Evolutionary conservation across 2,797 vertebrate species (phyloP), one percentile per base, ranked within the genome.

Genomic region (Lycodopsis pacificus): DNA sequence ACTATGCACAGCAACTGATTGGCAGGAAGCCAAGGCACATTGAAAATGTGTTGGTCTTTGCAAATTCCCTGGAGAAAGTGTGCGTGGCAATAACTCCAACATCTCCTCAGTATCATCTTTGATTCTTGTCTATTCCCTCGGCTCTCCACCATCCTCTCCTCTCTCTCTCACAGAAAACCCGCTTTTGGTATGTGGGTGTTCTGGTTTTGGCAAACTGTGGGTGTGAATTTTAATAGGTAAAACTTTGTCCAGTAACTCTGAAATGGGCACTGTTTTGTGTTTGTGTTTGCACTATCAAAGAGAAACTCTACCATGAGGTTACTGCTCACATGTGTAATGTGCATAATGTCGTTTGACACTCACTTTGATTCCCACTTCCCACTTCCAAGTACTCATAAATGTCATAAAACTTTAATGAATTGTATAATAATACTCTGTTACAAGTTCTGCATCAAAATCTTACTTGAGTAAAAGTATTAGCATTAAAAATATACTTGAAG

Each of bases 11-110:
- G 76, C 71, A 66, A 71, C 69, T 77, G 75, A 89, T 61, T 84
- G 89, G 88, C 89, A 86, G 67, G 25, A 65, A 79, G 84, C 89
- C 77, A 76, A 67, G 66, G 69, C 72, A 65, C 79, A 82, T 70
- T 84, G 81, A 77, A 86, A 93, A 89, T 83, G 83, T 90, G 88
- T 91, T 91, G 68, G 84, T 91, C 87, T 92, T 80, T 65, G 79
- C 69, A 91, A 91, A 90, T 86, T 84, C 87, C 88, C 86, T 88
- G 81, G 78, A 87, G 89, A 74, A 82, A 86, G 57, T 51, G 70
- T 80, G 71, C 25, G 11, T 82, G 70, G 77, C 69, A 80, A 83
- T 91, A 87, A 88, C 86, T 83, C 25, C n/a, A 5, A 62, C 58
- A 11, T 73, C 69, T 78, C 51, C 49, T 69, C 46, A 13, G 57